Evolutionary conservation across 2,113 vertebrate species (phyloP).

Genomic region (Anoura caudifer): DNA sequence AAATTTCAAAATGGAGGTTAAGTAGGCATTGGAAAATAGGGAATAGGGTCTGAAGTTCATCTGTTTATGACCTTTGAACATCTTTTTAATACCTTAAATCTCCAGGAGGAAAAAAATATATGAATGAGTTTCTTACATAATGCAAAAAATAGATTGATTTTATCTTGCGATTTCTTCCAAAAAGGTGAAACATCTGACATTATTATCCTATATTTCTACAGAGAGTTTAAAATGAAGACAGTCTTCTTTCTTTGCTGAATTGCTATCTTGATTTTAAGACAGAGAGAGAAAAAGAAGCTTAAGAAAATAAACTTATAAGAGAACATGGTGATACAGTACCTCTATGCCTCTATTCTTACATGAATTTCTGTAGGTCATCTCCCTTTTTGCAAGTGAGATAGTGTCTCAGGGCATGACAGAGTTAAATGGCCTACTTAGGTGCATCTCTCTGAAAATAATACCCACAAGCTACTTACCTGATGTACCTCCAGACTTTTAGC

Average conservation of each 20-base stretch:
- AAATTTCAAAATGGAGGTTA: slow-evolving; percentile 1
- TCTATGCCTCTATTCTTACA: not conserved
- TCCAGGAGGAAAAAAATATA: not conserved
- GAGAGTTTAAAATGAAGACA: not conserved
- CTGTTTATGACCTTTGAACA: not conserved
- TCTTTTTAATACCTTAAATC: not conserved
- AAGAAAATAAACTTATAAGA: not conserved
- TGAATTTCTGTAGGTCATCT: not conserved
- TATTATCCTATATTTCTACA: not conserved
- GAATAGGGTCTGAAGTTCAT: not conserved
- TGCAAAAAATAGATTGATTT: not conserved
- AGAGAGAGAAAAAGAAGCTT: not conserved
- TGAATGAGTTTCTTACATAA: not conserved
- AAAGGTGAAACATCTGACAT: not conserved
- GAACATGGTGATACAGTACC: not conserved
- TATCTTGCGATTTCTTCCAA: not conserved
- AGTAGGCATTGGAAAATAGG: not conserved
- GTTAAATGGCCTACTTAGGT: slow-evolving; percentile 27
- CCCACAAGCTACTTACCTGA: slow-evolving; percentile 24
- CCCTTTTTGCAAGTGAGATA: not conserved
- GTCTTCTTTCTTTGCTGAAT: slow-evolving; percentile 13
- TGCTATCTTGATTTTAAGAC: not conserved
- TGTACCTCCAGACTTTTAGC: not conserved
- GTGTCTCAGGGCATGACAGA: slow-evolving; percentile 8
- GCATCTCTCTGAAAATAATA: slow-evolving; percentile 19